Base-by-base conservation (phyloP, 2,888 invertebrate genomes). In the Amphimallon solstitiale region DNA sequence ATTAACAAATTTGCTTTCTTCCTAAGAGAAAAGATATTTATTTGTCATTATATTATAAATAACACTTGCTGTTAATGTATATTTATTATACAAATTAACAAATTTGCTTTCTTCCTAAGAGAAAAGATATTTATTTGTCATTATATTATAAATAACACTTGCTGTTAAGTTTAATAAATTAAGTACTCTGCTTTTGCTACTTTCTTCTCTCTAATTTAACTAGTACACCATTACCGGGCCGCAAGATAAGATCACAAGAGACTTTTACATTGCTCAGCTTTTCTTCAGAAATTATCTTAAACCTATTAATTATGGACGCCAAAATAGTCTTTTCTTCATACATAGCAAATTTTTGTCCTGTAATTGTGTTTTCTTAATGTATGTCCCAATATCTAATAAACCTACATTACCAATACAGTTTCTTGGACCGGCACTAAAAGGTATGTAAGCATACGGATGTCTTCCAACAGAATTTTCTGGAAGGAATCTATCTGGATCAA, bases 281-380 rank as follows among this genome's bases (percentile, higher is more conserved):
- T 59, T 74, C 73, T 6, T 72, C 37, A 4, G 75, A 72, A 17
- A 54, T 70, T 5, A 76, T 60, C 67, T 67, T 72, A 49, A 64
- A 76, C 49, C 73, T 71, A 48, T 74, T 68, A 37, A 76, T 48
- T 19, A 76, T 71, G 35, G 72, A 64, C 5, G 75, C 68, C 19
- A 76, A 49, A 4, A 76, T 59, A 4, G 71, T 70, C 66, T 76
- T 76, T 49, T 75, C 73, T 67, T 75, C 75, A 19, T 74, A 61
- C 62, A 75, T 67, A 0, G 76, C 76, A 61, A 75, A 76, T 65
- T 74, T 76, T 65, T 76, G 76, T 62, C 75, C 75, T 75, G 49
- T 29, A 51, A 51, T 29, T 29, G 5, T 29, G 1, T 29, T 5
- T 29, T 29, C 5, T 29, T 29, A 29, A 29, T 29, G 6, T n/a